These are phyloP conservation scores for Porites lobata DNA, from an alignment of 92 coral and sea anemone genomes.

Conservation along the genomic window DNA sequence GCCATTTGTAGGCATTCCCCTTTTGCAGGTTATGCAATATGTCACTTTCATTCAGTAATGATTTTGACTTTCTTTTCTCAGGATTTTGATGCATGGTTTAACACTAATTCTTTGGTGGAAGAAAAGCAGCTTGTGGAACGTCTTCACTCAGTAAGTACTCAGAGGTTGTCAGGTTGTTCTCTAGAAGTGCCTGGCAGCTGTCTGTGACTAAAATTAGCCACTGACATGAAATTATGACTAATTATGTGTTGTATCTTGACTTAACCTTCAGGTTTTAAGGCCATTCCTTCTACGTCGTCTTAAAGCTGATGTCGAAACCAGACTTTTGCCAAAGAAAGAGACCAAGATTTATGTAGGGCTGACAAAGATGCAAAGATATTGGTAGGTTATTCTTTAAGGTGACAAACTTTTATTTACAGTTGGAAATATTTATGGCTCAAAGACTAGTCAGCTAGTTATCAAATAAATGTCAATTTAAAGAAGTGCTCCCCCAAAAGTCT, in stretches of 20 bases:
- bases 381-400: slow-evolving; percentile 54
- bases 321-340: slow-evolving; percentile 95
- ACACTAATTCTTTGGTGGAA: slow-evolving; percentile 91
- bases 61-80: slow-evolving; percentile 1
- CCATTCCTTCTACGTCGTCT: slow-evolving; percentile 98
- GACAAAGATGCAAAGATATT: slow-evolving; percentile 97
- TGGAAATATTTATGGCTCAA: too few species aligned
- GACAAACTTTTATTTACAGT: not conserved
- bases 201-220: too few species aligned
- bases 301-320: slow-evolving; percentile 95
- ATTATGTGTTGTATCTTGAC: not conserved
- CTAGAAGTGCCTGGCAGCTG: not conserved
- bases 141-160: slow-evolving; percentile 93
- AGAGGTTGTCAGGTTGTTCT: too few species aligned
- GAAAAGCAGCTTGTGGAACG: slow-evolving; percentile 96
- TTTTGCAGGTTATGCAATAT: not conserved
- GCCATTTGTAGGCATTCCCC: too few species aligned
- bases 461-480: too few species aligned
- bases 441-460: too few species aligned
- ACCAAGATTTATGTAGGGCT: slow-evolving; percentile 97
- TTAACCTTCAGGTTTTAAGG: slow-evolving; percentile 78
- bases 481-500: too few species aligned
- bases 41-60: not conserved
- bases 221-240: not conserved
- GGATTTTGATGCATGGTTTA: slow-evolving; percentile 99